Evolutionary conservation across 2,113 vertebrate genomes (phyloP).

Genomic region (Neotoma lepida): DNA sequence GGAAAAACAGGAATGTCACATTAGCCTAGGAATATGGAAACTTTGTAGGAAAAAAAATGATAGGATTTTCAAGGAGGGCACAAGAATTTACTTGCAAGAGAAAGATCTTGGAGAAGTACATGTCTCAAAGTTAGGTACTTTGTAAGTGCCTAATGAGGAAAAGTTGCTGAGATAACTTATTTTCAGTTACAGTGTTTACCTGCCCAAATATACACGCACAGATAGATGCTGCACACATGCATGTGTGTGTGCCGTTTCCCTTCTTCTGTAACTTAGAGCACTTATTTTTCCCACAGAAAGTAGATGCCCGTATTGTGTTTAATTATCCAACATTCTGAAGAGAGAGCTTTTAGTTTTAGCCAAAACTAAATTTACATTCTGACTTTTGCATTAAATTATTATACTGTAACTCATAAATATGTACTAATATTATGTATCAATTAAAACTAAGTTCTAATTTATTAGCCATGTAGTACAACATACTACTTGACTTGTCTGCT

Average conservation of each 20-base stretch:
- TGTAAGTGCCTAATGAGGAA: slow-evolving; percentile 10
- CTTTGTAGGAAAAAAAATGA: slow-evolving; percentile 53
- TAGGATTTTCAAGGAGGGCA: slow-evolving; percentile 50
- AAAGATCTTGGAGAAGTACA: background rate
- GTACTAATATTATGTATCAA: background rate
- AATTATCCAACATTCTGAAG: slow-evolving; percentile 40
- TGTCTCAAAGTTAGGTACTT: background rate
- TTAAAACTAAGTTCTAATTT: slow-evolving; percentile 36
- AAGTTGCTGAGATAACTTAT: slow-evolving; percentile 12
- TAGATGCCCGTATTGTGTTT: background rate
- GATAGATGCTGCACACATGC: background rate
- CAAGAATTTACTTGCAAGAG: background rate
- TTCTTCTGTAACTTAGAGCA: background rate
- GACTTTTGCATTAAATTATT: slow-evolving; percentile 1
- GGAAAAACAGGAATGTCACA: slow-evolving; percentile 49
- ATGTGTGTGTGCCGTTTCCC: background rate
- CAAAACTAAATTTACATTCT: slow-evolving; percentile 48
- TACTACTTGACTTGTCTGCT: slow-evolving; percentile 43
- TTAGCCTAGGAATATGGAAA: slow-evolving; percentile 60
- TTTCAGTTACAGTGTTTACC: background rate
- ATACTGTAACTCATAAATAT: background rate
- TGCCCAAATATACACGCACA: background rate
- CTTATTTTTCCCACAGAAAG: slow-evolving; percentile 18
- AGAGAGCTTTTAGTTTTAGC: slow-evolving; percentile 38
- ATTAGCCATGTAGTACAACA: background rate